Evolutionary conservation across 2,797 vertebrate genomes (phyloP).

Genomic region (Gymnodraco acuticeps): DNA sequence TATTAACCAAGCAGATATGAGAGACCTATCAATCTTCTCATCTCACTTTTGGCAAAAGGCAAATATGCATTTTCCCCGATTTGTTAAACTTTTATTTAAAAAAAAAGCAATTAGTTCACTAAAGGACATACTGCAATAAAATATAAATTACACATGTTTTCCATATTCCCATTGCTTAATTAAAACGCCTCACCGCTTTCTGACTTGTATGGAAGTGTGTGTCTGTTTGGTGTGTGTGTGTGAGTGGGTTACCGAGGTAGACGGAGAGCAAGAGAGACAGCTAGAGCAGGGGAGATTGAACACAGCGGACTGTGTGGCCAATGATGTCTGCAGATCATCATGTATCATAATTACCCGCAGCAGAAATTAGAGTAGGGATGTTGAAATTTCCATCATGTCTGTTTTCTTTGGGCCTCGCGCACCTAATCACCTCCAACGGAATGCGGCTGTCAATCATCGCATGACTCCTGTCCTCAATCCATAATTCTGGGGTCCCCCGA

Average conservation of each 20-base stretch:
- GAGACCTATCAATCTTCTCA: not conserved
- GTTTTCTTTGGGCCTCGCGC: constrained; percentile 81
- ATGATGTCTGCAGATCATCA: constrained; percentile 81
- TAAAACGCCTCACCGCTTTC: constrained; percentile 31
- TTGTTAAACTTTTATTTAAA: not conserved
- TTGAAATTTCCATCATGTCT: constrained; percentile 85
- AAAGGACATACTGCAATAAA: not conserved
- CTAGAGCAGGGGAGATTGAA: constrained; percentile 57
- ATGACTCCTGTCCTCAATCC: constrained; percentile 83
- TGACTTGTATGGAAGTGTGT: constrained; percentile 31
- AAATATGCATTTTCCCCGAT: not conserved
- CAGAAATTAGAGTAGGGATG: constrained; percentile 83
- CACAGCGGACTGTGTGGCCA: constrained; percentile 73
- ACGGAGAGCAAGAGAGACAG: constrained; percentile 50
- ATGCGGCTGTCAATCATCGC: constrained; percentile 83
- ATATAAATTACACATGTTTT: constrained; percentile 30
- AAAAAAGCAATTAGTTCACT: not conserved
- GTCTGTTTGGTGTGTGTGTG: constrained; percentile 5
- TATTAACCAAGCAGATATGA: not conserved
- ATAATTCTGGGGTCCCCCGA: constrained; percentile 77
- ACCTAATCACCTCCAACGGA: constrained; percentile 82
- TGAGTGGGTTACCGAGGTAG: constrained; percentile 17
- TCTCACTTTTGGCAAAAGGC: not conserved
- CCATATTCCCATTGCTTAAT: constrained; percentile 25
- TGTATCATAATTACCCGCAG: constrained; percentile 82